Conservation (phyloP, 64 coral and sea anemone species). For the Trachythela sp. region DNA sequence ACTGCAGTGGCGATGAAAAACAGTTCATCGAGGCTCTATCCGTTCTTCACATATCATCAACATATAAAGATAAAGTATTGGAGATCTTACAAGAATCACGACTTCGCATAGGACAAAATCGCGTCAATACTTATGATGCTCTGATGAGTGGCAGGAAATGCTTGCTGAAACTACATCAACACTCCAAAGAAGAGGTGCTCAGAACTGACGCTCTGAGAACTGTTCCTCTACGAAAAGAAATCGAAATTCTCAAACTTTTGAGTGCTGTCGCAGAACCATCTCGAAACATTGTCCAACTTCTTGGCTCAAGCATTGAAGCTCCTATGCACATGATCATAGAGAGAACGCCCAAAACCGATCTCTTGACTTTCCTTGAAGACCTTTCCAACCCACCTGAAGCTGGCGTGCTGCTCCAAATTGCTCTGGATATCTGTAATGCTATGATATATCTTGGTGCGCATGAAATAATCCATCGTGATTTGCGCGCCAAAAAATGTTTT, state of each 20-base stretch:
- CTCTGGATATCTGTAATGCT: not conserved
- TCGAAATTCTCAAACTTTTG: not conserved
- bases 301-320: not conserved
- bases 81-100: not conserved
- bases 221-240: not conserved
- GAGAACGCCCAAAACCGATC: not conserved
- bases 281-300: not conserved
- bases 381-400: not conserved
- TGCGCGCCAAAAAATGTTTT: not conserved
- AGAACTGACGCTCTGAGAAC: not conserved
- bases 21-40: not conserved
- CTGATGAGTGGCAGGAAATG: not conserved
- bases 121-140: not conserved
- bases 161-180: not conserved
- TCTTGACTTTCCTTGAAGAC: not conserved
- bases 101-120: not conserved
- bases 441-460: not conserved
- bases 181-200: not conserved
- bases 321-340: not conserved
- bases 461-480: not conserved
- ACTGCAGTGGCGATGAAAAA: not conserved
- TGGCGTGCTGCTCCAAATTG: not conserved
- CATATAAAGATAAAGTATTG: not conserved
- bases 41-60: not conserved
- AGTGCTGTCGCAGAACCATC: not conserved